Evolutionary conservation across 2,113 vertebrate species (phyloP).

Genomic region (Dicaeum eximium): DNA sequence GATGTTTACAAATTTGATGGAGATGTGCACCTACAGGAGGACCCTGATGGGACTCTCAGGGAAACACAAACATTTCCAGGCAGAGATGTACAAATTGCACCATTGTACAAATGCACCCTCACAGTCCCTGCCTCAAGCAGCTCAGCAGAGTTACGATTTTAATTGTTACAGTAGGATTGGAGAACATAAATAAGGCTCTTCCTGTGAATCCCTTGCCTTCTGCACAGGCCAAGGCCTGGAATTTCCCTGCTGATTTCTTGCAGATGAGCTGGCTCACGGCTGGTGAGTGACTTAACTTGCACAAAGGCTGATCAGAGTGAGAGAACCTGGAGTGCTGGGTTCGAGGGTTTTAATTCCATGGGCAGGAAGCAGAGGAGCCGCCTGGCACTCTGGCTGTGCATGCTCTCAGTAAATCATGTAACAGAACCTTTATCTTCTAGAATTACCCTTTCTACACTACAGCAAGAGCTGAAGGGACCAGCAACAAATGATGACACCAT

Average conservation of each 20-base stretch:
- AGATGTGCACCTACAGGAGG: background rate
- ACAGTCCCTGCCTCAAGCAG: background rate
- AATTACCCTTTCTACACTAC: background rate
- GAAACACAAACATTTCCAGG: fast-evolving
- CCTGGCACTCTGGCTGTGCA: background rate
- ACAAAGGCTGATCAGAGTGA: background rate
- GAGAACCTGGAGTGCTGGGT: background rate
- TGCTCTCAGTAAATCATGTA: background rate
- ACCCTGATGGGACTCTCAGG: background rate
- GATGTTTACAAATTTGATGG: background rate
- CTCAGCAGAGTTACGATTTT: background rate
- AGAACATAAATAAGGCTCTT: background rate
- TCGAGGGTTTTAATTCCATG: background rate
- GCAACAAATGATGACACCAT: background rate
- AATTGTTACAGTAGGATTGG: background rate
- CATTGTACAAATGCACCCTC: background rate
- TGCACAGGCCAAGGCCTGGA: background rate
- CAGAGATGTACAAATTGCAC: background rate
- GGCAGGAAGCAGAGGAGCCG: background rate
- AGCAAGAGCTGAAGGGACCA: background rate
- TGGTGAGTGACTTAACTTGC: too few species aligned
- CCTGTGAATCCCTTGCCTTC: background rate
- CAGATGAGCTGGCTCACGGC: background rate
- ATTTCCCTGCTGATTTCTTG: background rate
- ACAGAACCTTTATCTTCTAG: background rate